A percentile compares a stretch with the other conserved stretches of the same genome.
Evolutionary conservation across 2,888 invertebrate species (phyloP).

Genomic region (Pristionchus entomophagus): DNA sequence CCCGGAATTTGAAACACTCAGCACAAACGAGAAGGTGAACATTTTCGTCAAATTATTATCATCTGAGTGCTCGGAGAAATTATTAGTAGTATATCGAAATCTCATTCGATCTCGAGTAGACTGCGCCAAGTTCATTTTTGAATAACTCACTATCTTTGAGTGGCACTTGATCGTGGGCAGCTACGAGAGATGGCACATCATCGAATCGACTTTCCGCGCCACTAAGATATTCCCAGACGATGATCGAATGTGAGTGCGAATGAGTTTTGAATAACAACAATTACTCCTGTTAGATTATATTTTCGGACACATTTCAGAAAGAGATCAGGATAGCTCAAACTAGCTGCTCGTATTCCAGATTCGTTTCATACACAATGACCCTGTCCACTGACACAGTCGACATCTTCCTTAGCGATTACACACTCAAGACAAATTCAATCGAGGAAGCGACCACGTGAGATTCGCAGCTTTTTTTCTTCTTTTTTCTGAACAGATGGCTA

Average conservation of each 20-base stretch:
- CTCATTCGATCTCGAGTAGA: no score
- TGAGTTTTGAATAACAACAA: background rate
- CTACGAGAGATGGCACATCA: background rate
- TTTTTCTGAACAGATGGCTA: no score
- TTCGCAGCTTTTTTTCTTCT: no score
- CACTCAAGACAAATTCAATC: background rate
- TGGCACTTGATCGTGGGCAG: background rate
- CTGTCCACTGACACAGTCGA: background rate
- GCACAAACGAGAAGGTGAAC: background rate
- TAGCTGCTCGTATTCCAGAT: background rate
- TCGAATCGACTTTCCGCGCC: background rate
- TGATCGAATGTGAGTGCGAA: conserved; percentile 1
- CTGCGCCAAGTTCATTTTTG: no score
- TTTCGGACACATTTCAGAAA: no score
- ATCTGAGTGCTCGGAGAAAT: no score
- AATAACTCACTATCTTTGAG: background rate
- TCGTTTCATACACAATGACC: conserved; percentile 17
- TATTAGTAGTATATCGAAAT: background rate
- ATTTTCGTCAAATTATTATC: background rate
- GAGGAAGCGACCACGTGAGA: background rate
- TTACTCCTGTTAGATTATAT: no score
- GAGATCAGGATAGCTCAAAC: background rate
- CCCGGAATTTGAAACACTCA: background rate
- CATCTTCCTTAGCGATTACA: background rate
- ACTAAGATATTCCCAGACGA: conserved; percentile 4